These are phyloP conservation scores for Trididemnum miniatum DNA, from an alignment of 23 tunicate species.

Conservation along the genomic window DNA sequence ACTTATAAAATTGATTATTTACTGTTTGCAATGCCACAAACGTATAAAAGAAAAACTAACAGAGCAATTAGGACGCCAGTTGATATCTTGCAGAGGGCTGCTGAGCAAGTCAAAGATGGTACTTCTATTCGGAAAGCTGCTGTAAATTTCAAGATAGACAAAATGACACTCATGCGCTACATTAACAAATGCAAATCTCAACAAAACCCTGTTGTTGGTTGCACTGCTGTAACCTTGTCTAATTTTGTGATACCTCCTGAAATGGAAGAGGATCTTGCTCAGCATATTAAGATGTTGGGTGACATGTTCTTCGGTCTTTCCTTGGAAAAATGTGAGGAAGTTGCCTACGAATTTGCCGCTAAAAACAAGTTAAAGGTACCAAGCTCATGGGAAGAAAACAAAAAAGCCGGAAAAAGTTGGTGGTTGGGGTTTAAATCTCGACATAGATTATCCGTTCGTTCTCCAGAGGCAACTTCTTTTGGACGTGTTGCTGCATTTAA, in stretches of 20 bases:
- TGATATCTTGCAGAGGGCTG: background rate
- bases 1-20: too few relatives aligned
- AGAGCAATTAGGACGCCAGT: background rate
- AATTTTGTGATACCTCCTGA: background rate
- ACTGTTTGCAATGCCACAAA: too few relatives aligned
- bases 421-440: constrained; percentile 12
- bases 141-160: background rate
- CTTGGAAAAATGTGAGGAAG: constrained; percentile 5
- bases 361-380: constrained; percentile 2
- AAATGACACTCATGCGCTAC: constrained; percentile 15
- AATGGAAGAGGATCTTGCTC: background rate
- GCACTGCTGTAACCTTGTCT: background rate
- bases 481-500: constrained; percentile 16
- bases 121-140: constrained; percentile 4
- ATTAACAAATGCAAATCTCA: background rate
- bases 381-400: background rate
- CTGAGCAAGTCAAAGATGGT: background rate
- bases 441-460: constrained; percentile 4
- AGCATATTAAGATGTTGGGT: background rate
- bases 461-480: background rate
- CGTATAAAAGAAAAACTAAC: background rate
- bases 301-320: constrained; percentile 4
- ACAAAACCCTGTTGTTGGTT: background rate
- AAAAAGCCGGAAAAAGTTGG: constrained; percentile 12
- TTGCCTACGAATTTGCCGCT: constrained; percentile 18